Percentiles rank a stretch among this genome's conserved stretches.
These are phyloP conservation scores for Oreamnos americanus DNA, from an alignment of 2,113 vertebrate species.

Conservation along the genomic window DNA sequence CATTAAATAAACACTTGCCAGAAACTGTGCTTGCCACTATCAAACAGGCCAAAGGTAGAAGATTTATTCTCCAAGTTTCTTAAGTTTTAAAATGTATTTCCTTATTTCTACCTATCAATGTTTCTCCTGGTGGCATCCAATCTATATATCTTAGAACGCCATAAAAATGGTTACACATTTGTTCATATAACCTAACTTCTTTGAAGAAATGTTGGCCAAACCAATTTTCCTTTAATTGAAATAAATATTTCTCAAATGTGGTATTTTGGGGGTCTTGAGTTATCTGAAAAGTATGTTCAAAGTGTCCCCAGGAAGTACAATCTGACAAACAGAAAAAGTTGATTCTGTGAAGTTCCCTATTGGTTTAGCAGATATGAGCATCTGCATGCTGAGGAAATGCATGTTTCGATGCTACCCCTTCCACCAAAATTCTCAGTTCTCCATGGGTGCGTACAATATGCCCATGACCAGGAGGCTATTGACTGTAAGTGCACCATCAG, in stretches of 20 bases:
- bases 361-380: not conserved
- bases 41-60: not conserved
- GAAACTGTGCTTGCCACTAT: not conserved
- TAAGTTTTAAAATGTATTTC: not conserved
- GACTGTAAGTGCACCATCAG: not conserved
- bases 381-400: not conserved
- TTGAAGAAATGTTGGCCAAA: not conserved
- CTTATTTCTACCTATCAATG: not conserved
- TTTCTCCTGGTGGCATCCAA: not conserved
- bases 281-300: not conserved
- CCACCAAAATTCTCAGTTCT: not conserved
- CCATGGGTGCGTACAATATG: not conserved
- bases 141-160: not conserved
- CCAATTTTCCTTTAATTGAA: not conserved
- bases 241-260: not conserved
- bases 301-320: not conserved
- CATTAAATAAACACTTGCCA: conserved; percentile 15
- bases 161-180: not conserved
- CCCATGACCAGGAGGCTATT: not conserved
- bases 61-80: not conserved
- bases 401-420: not conserved
- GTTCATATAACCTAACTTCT: not conserved
- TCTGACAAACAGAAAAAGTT: not conserved
- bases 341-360: not conserved
- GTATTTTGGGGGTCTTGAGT: not conserved